Evolutionary conservation across 2,888 invertebrate genomes (phyloP).

Genomic region (Nowickia ferox): DNA sequence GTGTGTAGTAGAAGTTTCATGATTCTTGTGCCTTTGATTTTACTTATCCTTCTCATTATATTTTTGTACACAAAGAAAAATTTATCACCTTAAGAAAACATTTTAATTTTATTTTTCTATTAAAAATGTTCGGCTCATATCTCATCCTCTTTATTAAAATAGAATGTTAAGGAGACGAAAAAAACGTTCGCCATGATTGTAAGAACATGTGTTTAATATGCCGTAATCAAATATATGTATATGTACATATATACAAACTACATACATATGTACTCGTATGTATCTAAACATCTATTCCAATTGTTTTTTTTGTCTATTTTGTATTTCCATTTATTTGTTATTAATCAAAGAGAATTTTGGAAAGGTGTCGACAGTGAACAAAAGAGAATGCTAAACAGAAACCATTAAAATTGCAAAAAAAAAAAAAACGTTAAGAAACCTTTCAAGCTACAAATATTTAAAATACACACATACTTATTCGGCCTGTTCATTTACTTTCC

Average conservation of each 20-base stretch:
- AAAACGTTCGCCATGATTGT: slow-evolving; percentile 5
- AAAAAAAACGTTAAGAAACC: slow-evolving; percentile 46
- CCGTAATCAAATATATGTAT: background rate
- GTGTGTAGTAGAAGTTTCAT: background rate
- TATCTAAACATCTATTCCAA: background rate
- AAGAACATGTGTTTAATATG: slow-evolving; percentile 49
- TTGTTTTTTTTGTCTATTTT: slow-evolving; percentile 4
- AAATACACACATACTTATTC: too few species aligned
- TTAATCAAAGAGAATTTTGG: background rate
- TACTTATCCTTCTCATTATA: background rate
- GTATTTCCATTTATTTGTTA: slow-evolving; percentile 15
- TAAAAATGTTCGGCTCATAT: slow-evolving; percentile 7
- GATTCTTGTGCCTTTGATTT: background rate
- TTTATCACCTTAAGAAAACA: slow-evolving; percentile 2
- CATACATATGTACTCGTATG: background rate
- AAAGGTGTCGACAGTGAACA: background rate
- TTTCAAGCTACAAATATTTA: background rate
- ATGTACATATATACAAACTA: background rate
- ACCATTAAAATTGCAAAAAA: slow-evolving; percentile 35
- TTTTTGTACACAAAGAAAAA: background rate
- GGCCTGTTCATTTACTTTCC: background rate
- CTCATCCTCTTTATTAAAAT: slow-evolving; percentile 45
- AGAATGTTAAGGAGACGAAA: background rate
- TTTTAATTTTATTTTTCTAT: slow-evolving; percentile 36
- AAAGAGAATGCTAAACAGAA: slow-evolving; percentile 30